These are phyloP conservation scores for Ptilorrhoa leucosticta DNA, from an alignment of 2,113 vertebrate species.

Conservation along the genomic window DNA sequence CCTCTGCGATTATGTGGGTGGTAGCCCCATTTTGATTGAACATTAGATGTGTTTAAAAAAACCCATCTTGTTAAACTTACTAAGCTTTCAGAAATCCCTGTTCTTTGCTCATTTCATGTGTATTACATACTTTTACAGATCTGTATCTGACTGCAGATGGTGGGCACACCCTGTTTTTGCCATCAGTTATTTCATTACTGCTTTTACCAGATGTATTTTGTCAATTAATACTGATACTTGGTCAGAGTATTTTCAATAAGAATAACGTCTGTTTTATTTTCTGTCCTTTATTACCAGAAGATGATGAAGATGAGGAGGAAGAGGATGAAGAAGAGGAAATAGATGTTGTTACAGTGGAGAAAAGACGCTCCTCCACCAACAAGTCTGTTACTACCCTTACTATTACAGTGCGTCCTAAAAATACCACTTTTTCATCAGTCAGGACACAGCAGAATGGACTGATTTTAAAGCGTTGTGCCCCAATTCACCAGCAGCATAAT, in stretches of 20 bases:
- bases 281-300: slow-evolving; percentile 31
- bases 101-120: not conserved
- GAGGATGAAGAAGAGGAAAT: slow-evolving; percentile 95
- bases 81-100: not conserved
- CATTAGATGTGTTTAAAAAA: not conserved
- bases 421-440: slow-evolving; percentile 63
- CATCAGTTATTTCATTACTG: not conserved
- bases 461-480: slow-evolving; percentile 89
- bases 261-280: not conserved
- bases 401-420: slow-evolving; percentile 76
- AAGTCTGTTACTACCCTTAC: slow-evolving; percentile 75
- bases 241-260: not conserved
- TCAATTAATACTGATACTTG: not conserved
- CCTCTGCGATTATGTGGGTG: not conserved
- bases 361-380: slow-evolving; percentile 78
- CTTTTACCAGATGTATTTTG: not conserved
- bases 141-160: not conserved
- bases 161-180: not conserved
- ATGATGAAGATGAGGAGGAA: slow-evolving; percentile 86
- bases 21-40: not conserved
- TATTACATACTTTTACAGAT: not conserved
- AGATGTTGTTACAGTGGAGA: slow-evolving; percentile 93
- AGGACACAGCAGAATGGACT: slow-evolving; percentile 80
- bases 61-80: not conserved
- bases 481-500: slow-evolving; percentile 98